A percentile compares a stretch with the other conserved stretches of the same genome.
Evolutionary conservation across 2,797 vertebrate species (phyloP).

Genomic region (Falco peregrinus): DNA sequence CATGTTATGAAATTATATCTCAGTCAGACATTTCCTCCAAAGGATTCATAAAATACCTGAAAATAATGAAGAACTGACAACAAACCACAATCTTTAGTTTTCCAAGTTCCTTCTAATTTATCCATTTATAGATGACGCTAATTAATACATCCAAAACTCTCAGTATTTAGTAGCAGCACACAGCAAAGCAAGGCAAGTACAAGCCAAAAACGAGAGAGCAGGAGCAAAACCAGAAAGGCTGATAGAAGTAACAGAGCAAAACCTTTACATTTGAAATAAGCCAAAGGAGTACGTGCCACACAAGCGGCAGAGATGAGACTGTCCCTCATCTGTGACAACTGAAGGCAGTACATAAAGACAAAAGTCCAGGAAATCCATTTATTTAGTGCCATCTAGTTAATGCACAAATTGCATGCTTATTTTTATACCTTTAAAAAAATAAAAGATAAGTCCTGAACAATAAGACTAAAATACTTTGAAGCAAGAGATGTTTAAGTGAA

Average conservation of each 20-base stretch:
- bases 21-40: not conserved
- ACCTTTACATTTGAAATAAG: not conserved
- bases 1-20: not conserved
- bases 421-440: too few relatives aligned
- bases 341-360: not conserved
- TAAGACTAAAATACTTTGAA: not conserved
- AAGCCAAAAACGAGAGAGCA: not conserved
- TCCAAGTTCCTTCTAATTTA: not conserved
- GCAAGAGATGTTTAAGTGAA: not conserved
- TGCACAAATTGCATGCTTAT: not conserved
- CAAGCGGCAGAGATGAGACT: not conserved
- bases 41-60: not conserved
- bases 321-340: fast-evolving
- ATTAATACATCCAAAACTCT: not conserved
- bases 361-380: not conserved
- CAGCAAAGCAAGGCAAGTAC: not conserved
- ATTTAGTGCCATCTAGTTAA: not conserved
- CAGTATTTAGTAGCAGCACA: not conserved
- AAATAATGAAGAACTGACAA: not conserved
- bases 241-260: not conserved
- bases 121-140: not conserved
- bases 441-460: not conserved
- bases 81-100: not conserved
- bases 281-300: fast-evolving
- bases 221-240: not conserved